Evolutionary conservation across 2,888 invertebrate genomes (phyloP).

Genomic region (Junonia oenone): DNA sequence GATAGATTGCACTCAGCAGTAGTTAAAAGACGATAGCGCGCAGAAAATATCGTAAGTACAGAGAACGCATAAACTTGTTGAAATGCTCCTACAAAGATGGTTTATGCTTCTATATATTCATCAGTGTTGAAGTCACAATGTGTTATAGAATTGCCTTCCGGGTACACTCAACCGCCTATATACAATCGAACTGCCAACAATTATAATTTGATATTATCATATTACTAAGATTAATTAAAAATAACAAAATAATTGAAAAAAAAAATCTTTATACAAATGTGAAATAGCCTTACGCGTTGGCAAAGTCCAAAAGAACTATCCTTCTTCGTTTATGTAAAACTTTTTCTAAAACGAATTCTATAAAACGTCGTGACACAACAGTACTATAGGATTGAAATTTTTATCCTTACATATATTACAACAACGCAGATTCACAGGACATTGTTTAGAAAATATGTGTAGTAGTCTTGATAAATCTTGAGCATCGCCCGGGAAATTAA

Average conservation of each 20-base stretch:
- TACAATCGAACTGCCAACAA: neutral
- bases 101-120: neutral
- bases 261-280: neutral
- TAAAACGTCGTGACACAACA: neutral
- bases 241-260: neutral
- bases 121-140: neutral
- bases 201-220: neutral
- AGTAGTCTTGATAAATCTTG: conserved; percentile 26
- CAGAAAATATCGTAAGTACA: conserved; percentile 57
- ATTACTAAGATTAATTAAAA: neutral
- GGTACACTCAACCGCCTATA: neutral
- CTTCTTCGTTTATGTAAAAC: neutral
- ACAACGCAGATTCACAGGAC: conserved; percentile 19
- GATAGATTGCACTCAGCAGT: conserved; percentile 67
- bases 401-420: conserved; percentile 3
- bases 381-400: neutral
- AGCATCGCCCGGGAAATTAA: conserved; percentile 37
- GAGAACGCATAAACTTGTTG: conserved; percentile 33
- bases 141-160: neutral
- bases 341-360: neutral
- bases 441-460: conserved; percentile 7
- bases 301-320: neutral
- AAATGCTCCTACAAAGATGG: neutral
- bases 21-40: conserved; percentile 56
- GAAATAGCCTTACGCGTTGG: neutral